Conservation (phyloP, 2,888 invertebrate genomes). For the Lymantria monacha region DNA sequence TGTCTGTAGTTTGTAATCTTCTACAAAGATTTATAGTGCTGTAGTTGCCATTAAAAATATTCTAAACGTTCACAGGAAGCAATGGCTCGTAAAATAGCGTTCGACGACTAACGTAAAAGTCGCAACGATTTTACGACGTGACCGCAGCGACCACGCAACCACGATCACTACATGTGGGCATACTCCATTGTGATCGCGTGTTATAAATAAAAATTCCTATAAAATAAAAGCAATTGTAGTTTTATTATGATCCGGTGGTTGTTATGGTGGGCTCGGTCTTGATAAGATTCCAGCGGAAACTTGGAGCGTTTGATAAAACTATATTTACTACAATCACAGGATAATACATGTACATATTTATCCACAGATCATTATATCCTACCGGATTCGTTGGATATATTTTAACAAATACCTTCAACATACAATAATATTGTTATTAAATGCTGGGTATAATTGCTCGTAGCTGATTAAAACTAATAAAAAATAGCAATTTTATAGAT, state of each 20-base stretch:
- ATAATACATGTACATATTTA: no score
- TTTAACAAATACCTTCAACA: no score
- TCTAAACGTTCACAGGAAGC: slow-evolving; percentile 46
- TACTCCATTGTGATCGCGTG: slow-evolving; percentile 33
- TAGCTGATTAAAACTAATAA: no score
- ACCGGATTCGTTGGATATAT: no score
- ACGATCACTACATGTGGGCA: slow-evolving; percentile 33
- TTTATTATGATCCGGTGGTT: slow-evolving; percentile 36
- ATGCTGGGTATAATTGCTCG: no score
- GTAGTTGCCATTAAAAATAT: background rate
- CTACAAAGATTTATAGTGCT: background rate
- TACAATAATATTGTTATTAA: no score
- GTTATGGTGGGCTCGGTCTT: slow-evolving; percentile 20
- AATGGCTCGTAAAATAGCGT: slow-evolving; percentile 50
- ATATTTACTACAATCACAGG: no score
- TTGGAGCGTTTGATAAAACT: background rate
- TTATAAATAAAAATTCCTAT: slow-evolving; percentile 44
- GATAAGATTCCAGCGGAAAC: background rate
- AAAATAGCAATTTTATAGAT: no score
- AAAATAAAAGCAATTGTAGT: slow-evolving; percentile 43
- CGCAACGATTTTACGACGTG: slow-evolving; percentile 42
- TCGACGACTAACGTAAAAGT: slow-evolving; percentile 37
- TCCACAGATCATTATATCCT: no score
- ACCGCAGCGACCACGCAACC: slow-evolving; percentile 31
- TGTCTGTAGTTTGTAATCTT: background rate